phyloP scores from a whole-genome alignment of 2,797 vertebrate species.

The Chelmon rostratus region DNA sequence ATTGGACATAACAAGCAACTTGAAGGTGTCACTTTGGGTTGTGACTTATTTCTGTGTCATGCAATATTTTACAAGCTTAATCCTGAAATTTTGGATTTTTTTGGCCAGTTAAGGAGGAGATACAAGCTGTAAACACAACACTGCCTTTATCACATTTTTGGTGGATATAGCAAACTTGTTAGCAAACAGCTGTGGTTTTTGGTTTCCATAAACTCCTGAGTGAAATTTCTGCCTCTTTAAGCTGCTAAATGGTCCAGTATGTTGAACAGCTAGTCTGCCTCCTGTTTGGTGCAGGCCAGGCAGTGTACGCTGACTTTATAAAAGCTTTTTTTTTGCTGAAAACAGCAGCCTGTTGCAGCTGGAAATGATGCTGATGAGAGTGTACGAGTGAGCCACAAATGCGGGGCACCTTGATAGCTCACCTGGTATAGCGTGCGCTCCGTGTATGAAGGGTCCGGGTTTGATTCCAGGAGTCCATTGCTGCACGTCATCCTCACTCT shows the following conservation, averaged over 20 bases:
- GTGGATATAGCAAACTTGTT: background rate
- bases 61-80: background rate
- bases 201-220: background rate
- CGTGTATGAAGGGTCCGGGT: no score
- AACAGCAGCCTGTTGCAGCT: background rate
- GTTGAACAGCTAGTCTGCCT: background rate
- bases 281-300: background rate
- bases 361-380: background rate
- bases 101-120: background rate
- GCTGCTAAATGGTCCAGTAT: background rate
- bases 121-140: constrained; percentile 4
- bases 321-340: background rate
- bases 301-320: no score
- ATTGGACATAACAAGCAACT: background rate
- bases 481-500: no score
- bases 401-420: no score
- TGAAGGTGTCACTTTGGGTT: background rate
- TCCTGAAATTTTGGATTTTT: no score
- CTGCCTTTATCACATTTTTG: background rate
- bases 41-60: background rate
- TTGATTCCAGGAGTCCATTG: no score
- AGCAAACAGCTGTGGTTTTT: background rate
- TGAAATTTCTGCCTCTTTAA: background rate
- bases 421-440: no score
- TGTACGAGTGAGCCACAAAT: no score